Evolutionary conservation across 2,888 invertebrate genomes (phyloP), one percentile per base, ranked within the genome.

Genomic region (Fabriciana adippe): DNA sequence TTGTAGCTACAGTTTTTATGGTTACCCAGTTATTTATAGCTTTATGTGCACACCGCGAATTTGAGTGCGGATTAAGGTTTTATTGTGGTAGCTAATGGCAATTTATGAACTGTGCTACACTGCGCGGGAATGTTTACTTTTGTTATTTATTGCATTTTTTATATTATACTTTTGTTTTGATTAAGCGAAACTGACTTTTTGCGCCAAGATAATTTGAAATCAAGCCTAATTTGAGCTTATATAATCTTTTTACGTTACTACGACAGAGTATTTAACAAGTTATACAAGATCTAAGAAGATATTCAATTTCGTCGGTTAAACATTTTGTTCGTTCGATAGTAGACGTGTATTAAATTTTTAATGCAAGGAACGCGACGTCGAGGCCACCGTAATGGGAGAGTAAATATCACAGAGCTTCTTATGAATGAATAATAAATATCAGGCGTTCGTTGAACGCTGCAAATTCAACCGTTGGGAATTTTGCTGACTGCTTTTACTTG

Each of bases 391-490:
- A 89, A 90, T 90, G 87, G 88, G 81, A 83, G 84, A 85, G 88
- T 90, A 90, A 90, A 90, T 88, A 90, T 88, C 87, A 84, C 81
- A 81, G 84, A 82, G 85, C 86, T 88, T 84, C 85, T 87, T 85
- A 87, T 86, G 86, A 84, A 87, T 90, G 85, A 90, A 90, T 90
- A 87, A 90, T 88, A 89, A 79, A 87, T 85, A 86, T 79, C 77
- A 80, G 80, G 80, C 74, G 78, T 73, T 75, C 76, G 76, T 77
- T 81, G 80, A 82, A 81, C 76, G 79, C 80, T 81, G 83, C 47
- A 84, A 85, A 83, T 81, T 80, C 77, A 78, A 75, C 79, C 78
- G 73, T 67, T 47, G 80, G 80, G 82, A 81, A 79, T 82, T 82
- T 78, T 66, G 67, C 72, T 71, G 69, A 53, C 61, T 64, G 41